These are phyloP conservation scores for Polyommatus iphigenia DNA, from an alignment of 2,888 invertebrate genomes.

Conservation along the genomic window DNA sequence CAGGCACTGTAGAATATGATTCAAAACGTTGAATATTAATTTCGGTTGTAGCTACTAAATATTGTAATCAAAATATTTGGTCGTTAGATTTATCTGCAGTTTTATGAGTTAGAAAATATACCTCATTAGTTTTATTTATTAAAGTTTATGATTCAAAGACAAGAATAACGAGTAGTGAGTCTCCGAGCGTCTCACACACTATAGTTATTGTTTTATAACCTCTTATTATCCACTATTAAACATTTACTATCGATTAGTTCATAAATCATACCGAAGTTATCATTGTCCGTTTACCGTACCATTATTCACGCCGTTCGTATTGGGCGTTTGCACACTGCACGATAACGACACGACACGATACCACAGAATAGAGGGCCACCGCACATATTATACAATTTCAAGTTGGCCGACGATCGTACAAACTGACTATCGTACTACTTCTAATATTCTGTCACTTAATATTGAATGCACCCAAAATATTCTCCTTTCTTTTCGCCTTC, in stretches of 20 bases:
- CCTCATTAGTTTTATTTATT: conserved; percentile 11
- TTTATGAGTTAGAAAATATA: background rate
- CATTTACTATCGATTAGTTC: conserved; percentile 4
- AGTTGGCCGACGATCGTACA: no score
- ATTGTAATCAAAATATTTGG: conserved; percentile 1
- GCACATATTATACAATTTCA: no score
- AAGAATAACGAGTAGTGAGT: background rate
- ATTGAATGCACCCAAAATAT: no score
- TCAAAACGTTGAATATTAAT: background rate
- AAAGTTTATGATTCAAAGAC: background rate
- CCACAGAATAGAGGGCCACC: no score
- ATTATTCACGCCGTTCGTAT: conserved; percentile 2
- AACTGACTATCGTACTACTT: no score
- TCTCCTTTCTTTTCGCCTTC: no score
- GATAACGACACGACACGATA: no score
- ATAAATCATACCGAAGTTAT: conserved; percentile 1
- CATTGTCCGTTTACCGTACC: background rate
- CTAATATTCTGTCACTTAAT: no score
- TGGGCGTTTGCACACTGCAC: no score
- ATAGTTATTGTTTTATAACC: conserved; percentile 9
- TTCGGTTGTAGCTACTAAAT: background rate
- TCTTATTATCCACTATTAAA: conserved; percentile 16
- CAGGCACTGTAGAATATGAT: background rate
- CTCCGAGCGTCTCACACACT: background rate
- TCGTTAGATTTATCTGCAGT: background rate